phyloP scores from a whole-genome alignment of 2,113 vertebrate genomes.

The Grammomys dolichurus region DNA sequence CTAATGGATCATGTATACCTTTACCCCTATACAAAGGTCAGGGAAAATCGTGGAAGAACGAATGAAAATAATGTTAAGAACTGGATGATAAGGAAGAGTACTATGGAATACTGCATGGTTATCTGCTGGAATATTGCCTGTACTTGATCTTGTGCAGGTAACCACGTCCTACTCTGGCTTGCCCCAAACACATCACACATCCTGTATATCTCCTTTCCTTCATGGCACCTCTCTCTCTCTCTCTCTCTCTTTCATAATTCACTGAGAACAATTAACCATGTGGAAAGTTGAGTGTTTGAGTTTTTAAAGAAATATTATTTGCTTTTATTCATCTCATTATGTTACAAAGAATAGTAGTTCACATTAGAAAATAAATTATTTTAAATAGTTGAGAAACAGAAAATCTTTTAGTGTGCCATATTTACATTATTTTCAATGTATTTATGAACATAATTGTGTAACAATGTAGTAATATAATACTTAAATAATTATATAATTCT shows the following conservation, averaged over 20 bases:
- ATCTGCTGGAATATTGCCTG: too few relatives aligned
- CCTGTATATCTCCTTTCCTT: too few relatives aligned
- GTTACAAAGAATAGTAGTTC: neutral
- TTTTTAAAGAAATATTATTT: slow-evolving; percentile 20
- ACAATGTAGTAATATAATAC: neutral
- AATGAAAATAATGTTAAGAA: neutral
- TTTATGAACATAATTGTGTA: neutral
- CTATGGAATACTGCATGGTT: neutral
- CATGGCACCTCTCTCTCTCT: too few relatives aligned
- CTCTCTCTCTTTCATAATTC: too few relatives aligned
- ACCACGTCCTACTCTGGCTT: too few relatives aligned
- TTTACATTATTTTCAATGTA: neutral
- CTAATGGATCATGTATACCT: neutral
- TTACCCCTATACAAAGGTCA: too few relatives aligned
- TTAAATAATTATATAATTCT: neutral
- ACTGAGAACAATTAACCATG: too few relatives aligned
- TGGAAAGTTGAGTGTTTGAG: too few relatives aligned
- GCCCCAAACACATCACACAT: too few relatives aligned
- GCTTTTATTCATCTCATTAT: neutral
- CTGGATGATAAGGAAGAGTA: too few relatives aligned
- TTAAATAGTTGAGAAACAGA: neutral
- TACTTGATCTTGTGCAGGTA: too few relatives aligned
- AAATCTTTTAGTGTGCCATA: neutral
- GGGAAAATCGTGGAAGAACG: neutral
- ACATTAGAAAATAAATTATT: neutral